phyloP scores from a whole-genome alignment of 2,888 invertebrate species.

The Caenorhabditis sp. region DNA sequence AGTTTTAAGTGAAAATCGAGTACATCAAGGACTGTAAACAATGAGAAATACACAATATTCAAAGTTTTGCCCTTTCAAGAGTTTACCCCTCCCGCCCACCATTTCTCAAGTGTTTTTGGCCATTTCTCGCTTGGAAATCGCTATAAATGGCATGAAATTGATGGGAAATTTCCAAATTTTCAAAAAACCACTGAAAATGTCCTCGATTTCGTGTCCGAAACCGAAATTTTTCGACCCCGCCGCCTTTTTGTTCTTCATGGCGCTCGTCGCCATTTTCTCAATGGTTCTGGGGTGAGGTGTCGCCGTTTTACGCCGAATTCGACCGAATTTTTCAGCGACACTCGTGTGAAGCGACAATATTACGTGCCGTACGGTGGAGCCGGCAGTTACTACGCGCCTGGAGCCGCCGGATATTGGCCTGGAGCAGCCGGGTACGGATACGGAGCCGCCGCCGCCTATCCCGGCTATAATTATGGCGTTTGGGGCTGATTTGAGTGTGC shows the following conservation, averaged over 20 bases:
- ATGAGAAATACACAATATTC: no score
- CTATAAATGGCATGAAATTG: no score
- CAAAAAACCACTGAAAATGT: background rate
- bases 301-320: background rate
- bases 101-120: background rate
- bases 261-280: background rate
- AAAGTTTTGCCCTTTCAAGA: background rate
- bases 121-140: background rate
- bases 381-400: conserved; percentile 15
- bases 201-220: background rate
- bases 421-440: no score
- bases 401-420: conserved; percentile 1
- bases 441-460: conserved; percentile 8
- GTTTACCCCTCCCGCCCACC: background rate
- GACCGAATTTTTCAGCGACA: conserved; percentile 1
- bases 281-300: background rate
- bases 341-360: conserved; percentile 41
- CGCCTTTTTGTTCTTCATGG: background rate
- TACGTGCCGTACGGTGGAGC: conserved; percentile 28
- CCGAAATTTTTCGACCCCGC: no score
- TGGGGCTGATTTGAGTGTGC: conserved; percentile 2
- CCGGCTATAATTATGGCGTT: conserved; percentile 22
- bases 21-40: no score
- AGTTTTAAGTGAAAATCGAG: background rate
- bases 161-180: background rate